phyloP scores from a whole-genome alignment of 2,888 invertebrate species.

The Helicoverpa assulta region DNA sequence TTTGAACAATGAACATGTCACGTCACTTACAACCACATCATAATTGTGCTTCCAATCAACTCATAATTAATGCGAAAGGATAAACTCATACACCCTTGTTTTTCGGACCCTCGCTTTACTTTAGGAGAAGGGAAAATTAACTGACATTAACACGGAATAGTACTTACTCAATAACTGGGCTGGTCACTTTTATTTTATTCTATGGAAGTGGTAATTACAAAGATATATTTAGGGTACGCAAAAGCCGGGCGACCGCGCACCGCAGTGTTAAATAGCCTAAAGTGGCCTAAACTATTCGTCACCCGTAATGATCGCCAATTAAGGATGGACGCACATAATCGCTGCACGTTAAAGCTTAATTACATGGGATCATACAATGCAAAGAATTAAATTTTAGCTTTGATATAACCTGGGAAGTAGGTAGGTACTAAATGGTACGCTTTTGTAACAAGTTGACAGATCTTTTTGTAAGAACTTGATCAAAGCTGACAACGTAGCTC shows the following conservation, averaged over 20 bases:
- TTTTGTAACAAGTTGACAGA: neutral
- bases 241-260: conserved; percentile 36
- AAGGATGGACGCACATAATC: conserved; percentile 38
- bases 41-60: conserved; percentile 47
- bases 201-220: conserved; percentile 53
- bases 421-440: no score
- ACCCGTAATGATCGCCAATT: conserved; percentile 51
- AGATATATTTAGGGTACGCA: conserved; percentile 51
- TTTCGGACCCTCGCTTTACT: conserved; percentile 49
- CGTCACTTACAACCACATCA: conserved; percentile 44
- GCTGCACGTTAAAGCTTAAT: conserved; percentile 26
- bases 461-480: no score
- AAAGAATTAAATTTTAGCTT: conserved; percentile 6
- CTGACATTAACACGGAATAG: conserved; percentile 62
- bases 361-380: conserved; percentile 7
- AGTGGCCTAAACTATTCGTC: conserved; percentile 55
- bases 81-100: conserved; percentile 51
- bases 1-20: conserved; percentile 48
- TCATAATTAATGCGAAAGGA: conserved; percentile 58
- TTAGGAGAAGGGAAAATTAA: conserved; percentile 55
- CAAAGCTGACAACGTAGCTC: no score
- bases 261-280: conserved; percentile 50
- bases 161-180: conserved; percentile 60
- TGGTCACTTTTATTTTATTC: conserved; percentile 55
- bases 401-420: neutral